These are phyloP conservation scores for Lucilia cuprina DNA, from an alignment of 1,140 invertebrate species.

Conservation along the genomic window DNA sequence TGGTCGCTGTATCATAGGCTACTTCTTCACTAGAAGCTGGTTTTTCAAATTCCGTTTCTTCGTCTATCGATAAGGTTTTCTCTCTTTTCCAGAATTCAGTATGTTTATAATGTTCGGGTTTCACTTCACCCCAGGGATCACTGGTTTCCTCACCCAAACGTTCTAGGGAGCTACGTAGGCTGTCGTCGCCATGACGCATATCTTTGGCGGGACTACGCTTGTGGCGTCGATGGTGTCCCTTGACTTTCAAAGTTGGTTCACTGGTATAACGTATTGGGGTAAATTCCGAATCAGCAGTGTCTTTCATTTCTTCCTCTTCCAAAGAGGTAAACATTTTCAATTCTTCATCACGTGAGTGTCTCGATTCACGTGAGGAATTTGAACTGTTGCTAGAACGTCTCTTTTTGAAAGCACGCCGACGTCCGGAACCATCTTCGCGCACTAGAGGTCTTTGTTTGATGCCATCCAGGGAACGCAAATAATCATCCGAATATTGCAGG, in stretches of 20 bases:
- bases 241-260: slow-evolving; percentile 50
- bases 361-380: slow-evolving; percentile 66
- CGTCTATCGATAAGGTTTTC: slow-evolving; percentile 57
- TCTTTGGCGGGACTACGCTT: slow-evolving; percentile 58
- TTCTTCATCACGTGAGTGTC: slow-evolving; percentile 67
- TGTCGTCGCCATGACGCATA: slow-evolving; percentile 23
- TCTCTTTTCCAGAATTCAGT: slow-evolving; percentile 61
- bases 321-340: slow-evolving; percentile 69
- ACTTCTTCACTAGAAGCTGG: slow-evolving; percentile 44
- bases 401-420: slow-evolving; percentile 67
- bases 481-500: slow-evolving; percentile 57
- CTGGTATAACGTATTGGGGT: slow-evolving; percentile 57
- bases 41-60: slow-evolving; percentile 50
- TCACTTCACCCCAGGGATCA: slow-evolving; percentile 58
- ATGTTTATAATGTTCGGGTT: slow-evolving; percentile 59
- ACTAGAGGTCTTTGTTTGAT: slow-evolving; percentile 67
- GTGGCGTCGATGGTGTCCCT: slow-evolving; percentile 45
- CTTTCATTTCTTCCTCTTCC: slow-evolving; percentile 67
- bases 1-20: slow-evolving; percentile 43
- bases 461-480: slow-evolving; percentile 66
- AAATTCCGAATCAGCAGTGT: slow-evolving; percentile 51
- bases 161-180: slow-evolving; percentile 46
- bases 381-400: slow-evolving; percentile 66
- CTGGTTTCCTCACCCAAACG: slow-evolving; percentile 55
- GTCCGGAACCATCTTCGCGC: slow-evolving; percentile 67